Conservation (phyloP, 2,113 vertebrate species). For the Mohoua ochrocephala region DNA sequence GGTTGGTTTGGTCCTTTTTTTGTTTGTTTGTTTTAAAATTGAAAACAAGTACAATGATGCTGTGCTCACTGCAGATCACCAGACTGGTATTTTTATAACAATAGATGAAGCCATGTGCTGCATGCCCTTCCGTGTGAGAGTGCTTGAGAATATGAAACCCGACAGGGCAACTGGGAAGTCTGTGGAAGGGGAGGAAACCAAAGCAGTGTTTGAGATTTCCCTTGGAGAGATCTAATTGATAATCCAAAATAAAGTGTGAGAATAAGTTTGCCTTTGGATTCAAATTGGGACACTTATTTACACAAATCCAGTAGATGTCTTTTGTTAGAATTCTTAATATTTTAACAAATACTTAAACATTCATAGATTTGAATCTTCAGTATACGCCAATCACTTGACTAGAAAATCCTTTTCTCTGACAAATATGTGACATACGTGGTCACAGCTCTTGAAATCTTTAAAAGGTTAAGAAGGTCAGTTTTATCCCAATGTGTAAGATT, state of each 20-base stretch:
- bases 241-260: background rate
- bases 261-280: background rate
- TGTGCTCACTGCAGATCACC: background rate
- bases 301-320: background rate
- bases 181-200: background rate
- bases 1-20: background rate
- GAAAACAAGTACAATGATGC: background rate
- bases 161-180: background rate
- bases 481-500: background rate
- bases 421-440: background rate
- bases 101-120: background rate
- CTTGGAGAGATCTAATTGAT: background rate
- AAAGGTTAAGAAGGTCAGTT: background rate
- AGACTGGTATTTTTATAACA: background rate
- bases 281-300: background rate
- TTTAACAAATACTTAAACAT: background rate
- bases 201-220: background rate
- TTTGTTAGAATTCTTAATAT: background rate
- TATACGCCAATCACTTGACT: background rate
- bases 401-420: background rate
- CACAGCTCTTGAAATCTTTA: background rate
- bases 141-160: background rate
- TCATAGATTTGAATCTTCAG: background rate
- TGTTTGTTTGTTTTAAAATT: background rate
- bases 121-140: background rate